Evolutionary conservation across 2,888 invertebrate genomes (phyloP), one percentile per base, ranked within the genome.

Genomic region (Brachylomia viminalis): DNA sequence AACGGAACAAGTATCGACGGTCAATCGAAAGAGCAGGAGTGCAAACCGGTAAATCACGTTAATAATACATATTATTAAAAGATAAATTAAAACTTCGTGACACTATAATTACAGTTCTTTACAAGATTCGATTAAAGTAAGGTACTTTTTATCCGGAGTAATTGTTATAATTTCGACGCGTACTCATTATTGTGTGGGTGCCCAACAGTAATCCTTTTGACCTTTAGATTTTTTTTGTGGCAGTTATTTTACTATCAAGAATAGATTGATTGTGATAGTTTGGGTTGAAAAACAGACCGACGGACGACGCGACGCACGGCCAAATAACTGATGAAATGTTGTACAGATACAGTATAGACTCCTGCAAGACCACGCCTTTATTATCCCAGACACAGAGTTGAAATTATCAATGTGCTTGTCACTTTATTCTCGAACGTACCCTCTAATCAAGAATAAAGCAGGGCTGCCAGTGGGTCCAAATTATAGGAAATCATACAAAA

Each of bases 41-140:
- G 69, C 76, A 72, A 49, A 58, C 33, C 75, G 42, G 64, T 64
- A 52, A 27, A 49, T 17, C 49, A 58, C 45, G 62, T 42, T 47
- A 56, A 70, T 58, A 75, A 54, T 52, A n/a, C n/a, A n/a, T n/a
- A 64, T 68, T 61, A 84, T 69, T 65, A 58, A 64, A 84, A 47
- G 45, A 56, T 65, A 52, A 58, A 75, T 67, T 62, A 49, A 54
- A 68, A 30, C 33, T 33, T 69, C 70, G 17, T 13, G 38, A 71
- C 65, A 66, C 13, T 52, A 17, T 49, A 79, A 84, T 65, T 15
- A 66, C 47, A 42, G 56, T 61, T 52, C 52, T 79, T 61, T 54
- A 23, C 49, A 38, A 52, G 27, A 61, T 52, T 56, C 67, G 54
- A 68, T 72, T 72, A 7, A 33, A 68, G 23, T 62, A 20, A 45